Percentiles rank a stretch among this genome's conserved stretches.
phyloP scores from a whole-genome alignment of 2,113 vertebrate species.

The Eurystomus gularis region DNA sequence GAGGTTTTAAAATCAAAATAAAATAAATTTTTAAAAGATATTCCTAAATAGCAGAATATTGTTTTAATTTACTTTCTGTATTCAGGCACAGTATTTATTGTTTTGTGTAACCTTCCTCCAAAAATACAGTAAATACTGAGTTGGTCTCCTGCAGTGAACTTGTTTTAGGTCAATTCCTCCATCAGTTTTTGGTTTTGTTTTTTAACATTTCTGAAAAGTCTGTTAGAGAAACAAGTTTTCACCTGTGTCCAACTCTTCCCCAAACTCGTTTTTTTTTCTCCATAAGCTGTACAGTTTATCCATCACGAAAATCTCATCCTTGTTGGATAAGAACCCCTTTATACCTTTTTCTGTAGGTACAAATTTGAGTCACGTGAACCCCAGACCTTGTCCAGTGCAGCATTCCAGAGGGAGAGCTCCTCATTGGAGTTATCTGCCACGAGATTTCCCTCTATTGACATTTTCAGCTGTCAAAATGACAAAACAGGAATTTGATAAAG shows the following conservation, averaged over 20 bases:
- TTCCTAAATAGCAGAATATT: neutral
- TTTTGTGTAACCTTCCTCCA: neutral
- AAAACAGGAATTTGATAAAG: neutral
- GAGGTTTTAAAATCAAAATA: neutral
- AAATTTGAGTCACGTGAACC: neutral
- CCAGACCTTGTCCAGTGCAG: accelerated
- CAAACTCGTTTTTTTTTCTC: neutral
- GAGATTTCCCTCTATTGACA: neutral
- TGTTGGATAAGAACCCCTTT: neutral
- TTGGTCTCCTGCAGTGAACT: neutral
- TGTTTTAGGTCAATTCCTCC: neutral
- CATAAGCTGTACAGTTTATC: accelerated
- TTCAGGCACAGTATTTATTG: neutral
- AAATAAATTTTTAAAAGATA: neutral
- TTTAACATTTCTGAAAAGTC: neutral
- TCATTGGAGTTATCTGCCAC: neutral
- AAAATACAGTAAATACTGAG: neutral
- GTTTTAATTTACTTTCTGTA: neutral
- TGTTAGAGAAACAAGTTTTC: neutral
- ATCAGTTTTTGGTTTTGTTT: accelerated
- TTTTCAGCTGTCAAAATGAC: neutral
- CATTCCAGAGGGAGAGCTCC: neutral
- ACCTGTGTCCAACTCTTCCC: neutral
- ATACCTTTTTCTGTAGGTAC: neutral
- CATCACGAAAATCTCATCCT: neutral